Evolutionary conservation across 2,888 invertebrate genomes (phyloP).

Genomic region (Muscina levida): DNA sequence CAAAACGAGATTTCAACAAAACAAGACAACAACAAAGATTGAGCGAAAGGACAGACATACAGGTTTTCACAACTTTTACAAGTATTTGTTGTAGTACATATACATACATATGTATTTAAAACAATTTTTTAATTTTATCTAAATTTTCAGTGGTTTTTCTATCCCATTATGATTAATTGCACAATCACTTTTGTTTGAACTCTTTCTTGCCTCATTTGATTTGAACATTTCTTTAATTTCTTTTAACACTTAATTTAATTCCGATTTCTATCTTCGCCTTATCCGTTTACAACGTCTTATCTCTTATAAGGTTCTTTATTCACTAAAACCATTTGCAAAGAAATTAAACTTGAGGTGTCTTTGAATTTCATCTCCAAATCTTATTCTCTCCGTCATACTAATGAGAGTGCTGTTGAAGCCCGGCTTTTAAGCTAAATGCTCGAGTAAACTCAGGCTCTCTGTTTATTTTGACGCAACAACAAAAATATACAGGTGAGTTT

Average conservation of each 20-base stretch:
- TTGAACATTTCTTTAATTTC: conserved; percentile 30
- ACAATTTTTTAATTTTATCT: conserved; percentile 22
- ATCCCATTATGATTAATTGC: conserved; percentile 26
- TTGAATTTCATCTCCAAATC: not conserved
- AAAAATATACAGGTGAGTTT: conserved; percentile 45
- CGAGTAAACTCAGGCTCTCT: conserved; percentile 36
- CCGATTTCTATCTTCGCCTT: conserved; percentile 1
- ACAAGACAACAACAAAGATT: conserved; percentile 16
- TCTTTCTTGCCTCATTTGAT: conserved; percentile 33
- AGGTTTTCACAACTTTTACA: no score
- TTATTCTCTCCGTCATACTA: not conserved
- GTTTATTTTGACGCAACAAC: conserved; percentile 47
- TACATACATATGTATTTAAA: not conserved
- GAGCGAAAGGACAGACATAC: not conserved
- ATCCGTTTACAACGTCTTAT: conserved; percentile 46
- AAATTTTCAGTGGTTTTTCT: conserved; percentile 17
- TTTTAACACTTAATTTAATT: not conserved
- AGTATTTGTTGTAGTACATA: conserved; percentile 22
- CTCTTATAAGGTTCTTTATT: conserved; percentile 56
- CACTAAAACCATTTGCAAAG: conserved; percentile 52
- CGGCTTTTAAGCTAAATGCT: conserved; percentile 38
- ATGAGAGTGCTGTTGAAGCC: conserved; percentile 7
- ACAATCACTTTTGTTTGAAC: conserved; percentile 25
- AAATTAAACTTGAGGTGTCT: conserved; percentile 6
- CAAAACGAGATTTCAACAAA: conserved; percentile 62